Conservation (phyloP, 2,113 vertebrate genomes). For the Atherinomorus stipes region DNA sequence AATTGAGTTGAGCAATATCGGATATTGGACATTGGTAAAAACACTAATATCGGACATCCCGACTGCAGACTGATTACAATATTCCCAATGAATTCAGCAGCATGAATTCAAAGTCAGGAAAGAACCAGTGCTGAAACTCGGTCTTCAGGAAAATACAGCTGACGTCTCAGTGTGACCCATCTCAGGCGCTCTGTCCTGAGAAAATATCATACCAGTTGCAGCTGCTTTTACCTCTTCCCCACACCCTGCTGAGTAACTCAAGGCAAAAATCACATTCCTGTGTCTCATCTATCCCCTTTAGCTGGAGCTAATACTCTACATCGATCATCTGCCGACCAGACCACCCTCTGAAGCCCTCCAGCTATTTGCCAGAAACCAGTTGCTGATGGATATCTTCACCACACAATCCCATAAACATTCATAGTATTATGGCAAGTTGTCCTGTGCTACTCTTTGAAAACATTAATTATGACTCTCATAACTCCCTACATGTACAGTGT, state of each 20-base stretch:
- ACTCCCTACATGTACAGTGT: constrained; percentile 26
- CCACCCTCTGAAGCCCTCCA: constrained; percentile 47
- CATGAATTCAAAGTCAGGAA: neutral
- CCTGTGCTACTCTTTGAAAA: neutral
- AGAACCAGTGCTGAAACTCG: neutral
- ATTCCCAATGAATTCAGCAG: neutral
- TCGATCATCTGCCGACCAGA: constrained; percentile 60
- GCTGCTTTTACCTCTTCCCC: constrained; percentile 35
- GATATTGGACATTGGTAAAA: too few species aligned
- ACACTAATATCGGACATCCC: too few species aligned
- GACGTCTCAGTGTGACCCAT: neutral
- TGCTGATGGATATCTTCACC: constrained; percentile 39
- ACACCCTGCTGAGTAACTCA: constrained; percentile 22
- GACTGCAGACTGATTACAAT: neutral
- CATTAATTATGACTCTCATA: constrained; percentile 49
- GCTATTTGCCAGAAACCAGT: constrained; percentile 14
- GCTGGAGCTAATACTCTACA: constrained; percentile 41
- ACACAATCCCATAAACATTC: constrained; percentile 36
- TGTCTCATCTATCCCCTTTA: constrained; percentile 48
- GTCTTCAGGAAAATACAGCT: neutral
- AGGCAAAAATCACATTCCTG: constrained; percentile 65
- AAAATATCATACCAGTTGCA: constrained; percentile 12
- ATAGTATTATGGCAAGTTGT: constrained; percentile 50
- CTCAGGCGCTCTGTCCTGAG: neutral
- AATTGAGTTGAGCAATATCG: too few species aligned